These are phyloP conservation scores for Drosophila mimica DNA, from an alignment of 2,888 invertebrate species.

Conservation along the genomic window DNA sequence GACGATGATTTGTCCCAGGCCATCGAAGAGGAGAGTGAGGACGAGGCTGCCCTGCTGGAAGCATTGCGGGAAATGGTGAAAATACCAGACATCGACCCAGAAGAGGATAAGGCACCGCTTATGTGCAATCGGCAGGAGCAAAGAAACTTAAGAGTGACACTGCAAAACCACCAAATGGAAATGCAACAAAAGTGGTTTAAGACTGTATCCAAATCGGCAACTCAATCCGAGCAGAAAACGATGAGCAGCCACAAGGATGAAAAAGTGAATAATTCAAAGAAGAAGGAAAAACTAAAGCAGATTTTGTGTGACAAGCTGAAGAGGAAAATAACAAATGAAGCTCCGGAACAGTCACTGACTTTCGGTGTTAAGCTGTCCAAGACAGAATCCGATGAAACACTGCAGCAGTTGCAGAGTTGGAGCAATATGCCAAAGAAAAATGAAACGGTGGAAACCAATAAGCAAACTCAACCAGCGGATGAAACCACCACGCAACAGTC, in stretches of 20 bases:
- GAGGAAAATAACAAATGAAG: neutral
- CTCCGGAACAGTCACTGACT: neutral
- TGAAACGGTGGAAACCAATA: neutral
- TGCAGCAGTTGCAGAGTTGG: neutral
- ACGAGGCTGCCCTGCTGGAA: conserved; percentile 48
- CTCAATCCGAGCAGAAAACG: neutral
- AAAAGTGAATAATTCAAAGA: neutral
- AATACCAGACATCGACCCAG: conserved; percentile 52
- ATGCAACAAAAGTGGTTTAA: conserved; percentile 21
- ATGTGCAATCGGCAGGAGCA: neutral
- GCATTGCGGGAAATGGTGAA: conserved; percentile 56
- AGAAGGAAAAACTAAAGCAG: neutral
- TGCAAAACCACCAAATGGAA: neutral
- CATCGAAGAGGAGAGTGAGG: conserved; percentile 21
- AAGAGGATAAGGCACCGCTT: neutral
- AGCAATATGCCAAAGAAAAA: neutral
- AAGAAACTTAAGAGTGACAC: neutral
- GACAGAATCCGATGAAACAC: neutral
- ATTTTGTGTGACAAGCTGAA: neutral
- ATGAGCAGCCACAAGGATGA: neutral
- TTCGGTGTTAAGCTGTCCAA: conserved; percentile 9
- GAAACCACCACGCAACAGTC: neutral
- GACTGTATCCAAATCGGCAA: neutral
- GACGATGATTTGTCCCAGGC: neutral
- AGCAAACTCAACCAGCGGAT: neutral